Base-by-base conservation (phyloP, 2,113 vertebrate genomes). In the Osmerus eperlanus region DNA sequence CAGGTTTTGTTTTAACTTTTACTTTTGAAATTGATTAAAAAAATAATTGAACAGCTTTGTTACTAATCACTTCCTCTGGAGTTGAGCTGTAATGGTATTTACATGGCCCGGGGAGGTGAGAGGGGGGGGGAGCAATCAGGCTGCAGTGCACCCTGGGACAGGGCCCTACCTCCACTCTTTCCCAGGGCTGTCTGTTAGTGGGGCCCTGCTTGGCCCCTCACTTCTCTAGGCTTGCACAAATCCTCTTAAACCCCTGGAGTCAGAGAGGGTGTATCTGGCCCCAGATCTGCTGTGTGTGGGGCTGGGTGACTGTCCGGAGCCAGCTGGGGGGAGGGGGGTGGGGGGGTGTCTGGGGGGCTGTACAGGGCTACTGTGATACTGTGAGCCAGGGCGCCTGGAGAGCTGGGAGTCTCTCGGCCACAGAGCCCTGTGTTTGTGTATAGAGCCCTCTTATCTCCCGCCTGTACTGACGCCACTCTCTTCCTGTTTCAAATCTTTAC, bases 401-500 rank as follows among this genome's bases (percentile, higher is more conserved):
- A 87, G 87, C 76, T 82, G 85, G 85, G 84, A 89, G 90, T 84
- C 86, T 87, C 84, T 88, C 84, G 88, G 89, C 87, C 85, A 82
- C 89, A 87, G 86, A 91, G 87, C 75, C 81, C 82, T 91, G 91
- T 91, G 94, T 96, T 95, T 95, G 94, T 95, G 89, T 94, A 91
- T 89, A 93, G 88, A 89, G 92, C 87, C 69, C 91, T 91, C 93
- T 96, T 96, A 95, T 96, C 94, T 94, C 92, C 92, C 89, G 91
- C 90, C 88, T 89, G 88, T 90, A 89, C 95, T 92, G 95, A 95
- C 95, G 95, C 96, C 95, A 92, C 87, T 88, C 92, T 94, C 93
- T 97, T 98, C 96, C 96, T 97, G 96, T 97, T 97, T 95, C 93
- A 95, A 94, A 95, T 95, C 93, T 93, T 92, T 85, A 93, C 93